phyloP scores from a whole-genome alignment of 2,113 vertebrate species.

The Channa maculata region DNA sequence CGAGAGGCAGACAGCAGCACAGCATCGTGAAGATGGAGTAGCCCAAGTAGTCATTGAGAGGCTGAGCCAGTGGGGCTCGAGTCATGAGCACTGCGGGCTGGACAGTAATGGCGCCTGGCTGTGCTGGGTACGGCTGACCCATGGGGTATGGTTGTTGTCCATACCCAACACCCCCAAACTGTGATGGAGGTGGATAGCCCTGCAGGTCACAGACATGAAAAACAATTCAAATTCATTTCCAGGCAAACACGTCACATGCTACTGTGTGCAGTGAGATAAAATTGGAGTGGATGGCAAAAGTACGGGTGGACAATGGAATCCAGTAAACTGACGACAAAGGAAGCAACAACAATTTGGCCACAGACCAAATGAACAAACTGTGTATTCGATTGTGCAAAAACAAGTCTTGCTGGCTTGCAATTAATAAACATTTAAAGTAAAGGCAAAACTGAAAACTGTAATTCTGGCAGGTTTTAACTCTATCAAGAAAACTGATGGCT shows the following conservation, averaged over 20 bases:
- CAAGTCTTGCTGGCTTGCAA: too few relatives aligned
- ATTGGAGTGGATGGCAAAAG: too few relatives aligned
- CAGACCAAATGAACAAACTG: too few relatives aligned
- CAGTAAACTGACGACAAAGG: too few relatives aligned
- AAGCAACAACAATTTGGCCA: too few relatives aligned
- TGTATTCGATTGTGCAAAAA: too few relatives aligned
- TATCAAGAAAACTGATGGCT: too few relatives aligned
- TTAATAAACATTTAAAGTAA: too few relatives aligned
- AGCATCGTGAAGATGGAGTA: conserved; percentile 86
- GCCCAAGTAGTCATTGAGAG: conserved; percentile 77
- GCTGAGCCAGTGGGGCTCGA: conserved; percentile 41
- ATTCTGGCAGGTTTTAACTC: too few relatives aligned
- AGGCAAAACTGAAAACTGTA: too few relatives aligned
- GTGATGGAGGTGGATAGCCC: background rate
- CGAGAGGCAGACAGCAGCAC: conserved; percentile 85
- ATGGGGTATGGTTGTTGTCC: conserved; percentile 21
- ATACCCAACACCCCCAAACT: conserved; percentile 28
- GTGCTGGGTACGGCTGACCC: conserved; percentile 33
- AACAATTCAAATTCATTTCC: background rate
- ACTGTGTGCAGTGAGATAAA: background rate
- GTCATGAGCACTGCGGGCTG: conserved; percentile 72
- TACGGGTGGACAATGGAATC: too few relatives aligned
- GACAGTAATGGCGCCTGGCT: conserved; percentile 29
- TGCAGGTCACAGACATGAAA: conserved; percentile 3
- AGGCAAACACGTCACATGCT: background rate